These are phyloP conservation scores for Dendrocincla fuliginosa DNA, from an alignment of 2,797 vertebrate genomes.

Conservation along the genomic window DNA sequence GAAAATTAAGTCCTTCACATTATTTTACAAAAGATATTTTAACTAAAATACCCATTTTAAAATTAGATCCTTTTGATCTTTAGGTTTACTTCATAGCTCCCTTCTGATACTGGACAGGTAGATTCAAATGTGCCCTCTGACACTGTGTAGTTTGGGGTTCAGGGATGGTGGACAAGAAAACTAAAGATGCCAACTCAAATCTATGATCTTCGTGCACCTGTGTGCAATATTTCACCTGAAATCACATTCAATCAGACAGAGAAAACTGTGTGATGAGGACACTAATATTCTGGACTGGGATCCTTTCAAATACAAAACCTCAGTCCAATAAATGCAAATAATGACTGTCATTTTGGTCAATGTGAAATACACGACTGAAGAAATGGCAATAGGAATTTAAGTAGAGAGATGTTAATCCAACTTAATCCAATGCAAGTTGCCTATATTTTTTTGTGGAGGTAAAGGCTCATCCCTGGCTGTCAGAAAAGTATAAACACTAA, in stretches of 20 bases:
- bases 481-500: neutral
- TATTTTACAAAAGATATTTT: neutral
- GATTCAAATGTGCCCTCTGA: neutral
- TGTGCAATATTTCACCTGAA: neutral
- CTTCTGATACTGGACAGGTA: neutral
- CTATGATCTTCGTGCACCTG: neutral
- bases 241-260: neutral
- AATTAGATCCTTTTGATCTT: neutral
- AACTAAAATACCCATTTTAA: neutral
- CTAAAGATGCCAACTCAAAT: neutral
- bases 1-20: neutral
- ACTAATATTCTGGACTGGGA: neutral
- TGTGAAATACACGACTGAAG: accelerated
- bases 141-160: neutral
- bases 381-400: neutral
- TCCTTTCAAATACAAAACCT: neutral
- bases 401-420: neutral
- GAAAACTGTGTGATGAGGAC: neutral
- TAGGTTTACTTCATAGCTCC: neutral
- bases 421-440: neutral
- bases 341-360: neutral
- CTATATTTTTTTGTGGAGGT: neutral
- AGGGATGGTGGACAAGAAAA: neutral
- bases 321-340: neutral
- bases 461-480: neutral